Evolutionary conservation across 2,797 vertebrate genomes (phyloP).

Genomic region (Neopelma chrysocephalum): DNA sequence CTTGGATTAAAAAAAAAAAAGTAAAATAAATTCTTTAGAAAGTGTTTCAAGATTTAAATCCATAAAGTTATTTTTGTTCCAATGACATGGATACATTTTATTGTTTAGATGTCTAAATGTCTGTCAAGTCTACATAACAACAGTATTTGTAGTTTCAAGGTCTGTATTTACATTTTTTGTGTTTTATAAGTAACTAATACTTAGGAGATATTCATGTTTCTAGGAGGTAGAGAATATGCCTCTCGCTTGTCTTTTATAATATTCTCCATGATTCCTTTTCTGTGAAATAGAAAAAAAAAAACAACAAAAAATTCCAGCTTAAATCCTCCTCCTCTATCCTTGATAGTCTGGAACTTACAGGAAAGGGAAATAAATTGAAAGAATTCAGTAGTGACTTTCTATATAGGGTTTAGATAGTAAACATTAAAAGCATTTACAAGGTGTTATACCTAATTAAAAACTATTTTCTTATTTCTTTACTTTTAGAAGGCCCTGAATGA

Average conservation of each 20-base stretch:
- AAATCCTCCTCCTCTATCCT: not conserved
- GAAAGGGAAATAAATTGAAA: not conserved
- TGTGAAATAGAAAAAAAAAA: not conserved
- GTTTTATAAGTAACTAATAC: not conserved
- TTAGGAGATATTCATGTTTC: not conserved
- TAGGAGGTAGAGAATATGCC: not conserved
- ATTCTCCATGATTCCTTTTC: not conserved
- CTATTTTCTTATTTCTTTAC: not conserved
- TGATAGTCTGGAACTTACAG: not conserved
- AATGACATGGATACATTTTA: not conserved
- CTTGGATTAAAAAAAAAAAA: not conserved
- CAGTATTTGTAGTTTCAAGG: not conserved
- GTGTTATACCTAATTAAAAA: not conserved
- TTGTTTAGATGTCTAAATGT: not conserved
- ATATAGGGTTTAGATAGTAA: not conserved
- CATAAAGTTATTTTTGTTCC: not conserved
- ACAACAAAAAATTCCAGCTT: not conserved
- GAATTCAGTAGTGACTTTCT: not conserved
- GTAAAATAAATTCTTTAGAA: not conserved
- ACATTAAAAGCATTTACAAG: accelerated
- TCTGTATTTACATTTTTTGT: not conserved
- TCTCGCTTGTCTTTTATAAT: not conserved
- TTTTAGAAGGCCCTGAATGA: not conserved
- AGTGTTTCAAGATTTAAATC: not conserved
- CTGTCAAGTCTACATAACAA: not conserved